A percentile compares a stretch with the other conserved stretches of the same genome.
These are phyloP conservation scores for Ictidomys tridecemlineatus DNA, from an alignment of 2,113 vertebrate species.

Conservation along the genomic window DNA sequence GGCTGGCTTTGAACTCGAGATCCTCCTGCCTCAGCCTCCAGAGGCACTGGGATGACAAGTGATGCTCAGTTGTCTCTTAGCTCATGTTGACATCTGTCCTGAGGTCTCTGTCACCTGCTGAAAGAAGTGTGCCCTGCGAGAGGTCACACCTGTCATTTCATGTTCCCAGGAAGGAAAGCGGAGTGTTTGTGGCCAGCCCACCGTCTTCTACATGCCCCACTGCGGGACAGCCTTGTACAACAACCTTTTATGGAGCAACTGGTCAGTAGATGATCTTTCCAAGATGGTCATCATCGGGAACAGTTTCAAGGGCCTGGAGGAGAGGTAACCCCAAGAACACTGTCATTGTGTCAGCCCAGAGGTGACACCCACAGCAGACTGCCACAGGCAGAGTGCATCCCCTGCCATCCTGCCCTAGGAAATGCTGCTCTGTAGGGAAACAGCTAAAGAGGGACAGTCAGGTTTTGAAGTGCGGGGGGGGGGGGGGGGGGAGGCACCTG, in stretches of 20 bases:
- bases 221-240: slow-evolving; percentile 98
- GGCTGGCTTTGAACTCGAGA: no score
- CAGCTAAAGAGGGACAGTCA: no score
- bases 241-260: slow-evolving; percentile 98
- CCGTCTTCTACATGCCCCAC: slow-evolving; percentile 96
- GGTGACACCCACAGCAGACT: fast-evolving
- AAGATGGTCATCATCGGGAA: slow-evolving; percentile 93
- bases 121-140: no score
- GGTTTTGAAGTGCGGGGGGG: no score
- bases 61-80: background rate
- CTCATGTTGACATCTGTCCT: background rate
- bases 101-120: background rate
- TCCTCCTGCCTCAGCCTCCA: no score
- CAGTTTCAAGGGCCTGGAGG: slow-evolving; percentile 92
- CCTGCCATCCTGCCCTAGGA: fast-evolving
- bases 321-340: slow-evolving; percentile 87
- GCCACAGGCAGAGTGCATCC: fast-evolving
- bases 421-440: background rate
- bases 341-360: fast-evolving
- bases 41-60: no score
- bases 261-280: slow-evolving; percentile 88
- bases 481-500: no score
- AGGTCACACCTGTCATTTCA: fast-evolving
- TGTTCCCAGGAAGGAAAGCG: slow-evolving; percentile 94
- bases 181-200: slow-evolving; percentile 76